Percentiles rank a stretch among this genome's conserved stretches.
Evolutionary conservation across 2,888 invertebrate genomes (phyloP).

Genomic region (Meteorus colon): DNA sequence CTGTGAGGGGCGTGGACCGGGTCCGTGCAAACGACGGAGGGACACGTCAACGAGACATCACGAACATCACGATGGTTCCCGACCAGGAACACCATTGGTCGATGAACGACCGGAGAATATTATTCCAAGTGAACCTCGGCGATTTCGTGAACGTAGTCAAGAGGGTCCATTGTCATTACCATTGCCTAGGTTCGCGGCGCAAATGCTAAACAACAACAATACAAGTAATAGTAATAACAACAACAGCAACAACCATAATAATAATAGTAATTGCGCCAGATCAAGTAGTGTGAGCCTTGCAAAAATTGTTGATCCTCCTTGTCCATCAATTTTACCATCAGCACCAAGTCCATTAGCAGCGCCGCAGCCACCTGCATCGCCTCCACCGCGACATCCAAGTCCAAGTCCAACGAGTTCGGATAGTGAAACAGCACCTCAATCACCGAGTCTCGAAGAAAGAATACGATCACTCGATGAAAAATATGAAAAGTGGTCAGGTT

Average conservation of each 20-base stretch:
- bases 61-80: constrained; percentile 79
- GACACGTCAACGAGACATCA: constrained; percentile 73
- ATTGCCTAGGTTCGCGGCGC: constrained; percentile 90
- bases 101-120: constrained; percentile 87
- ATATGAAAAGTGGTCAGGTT: constrained; percentile 91
- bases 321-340: constrained; percentile 69
- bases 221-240: constrained; percentile 59
- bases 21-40: constrained; percentile 69
- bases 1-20: constrained; percentile 67
- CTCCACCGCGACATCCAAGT: constrained; percentile 82
- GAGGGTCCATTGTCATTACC: constrained; percentile 87
- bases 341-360: constrained; percentile 77
- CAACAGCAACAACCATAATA: constrained; percentile 45
- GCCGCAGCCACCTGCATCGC: constrained; percentile 78
- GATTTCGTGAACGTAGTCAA: constrained; percentile 79
- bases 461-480: constrained; percentile 94
- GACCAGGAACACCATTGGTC: constrained; percentile 89
- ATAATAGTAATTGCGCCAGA: constrained; percentile 52
- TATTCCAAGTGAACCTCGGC: constrained; percentile 84
- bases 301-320: constrained; percentile 71
- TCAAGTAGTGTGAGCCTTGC: constrained; percentile 56
- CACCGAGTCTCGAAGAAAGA: constrained; percentile 88
- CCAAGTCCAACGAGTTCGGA: constrained; percentile 85
- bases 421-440: constrained; percentile 80
- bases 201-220: constrained; percentile 75